These are phyloP conservation scores for Bombylius major DNA, from an alignment of 2,888 invertebrate genomes.

Conservation along the genomic window DNA sequence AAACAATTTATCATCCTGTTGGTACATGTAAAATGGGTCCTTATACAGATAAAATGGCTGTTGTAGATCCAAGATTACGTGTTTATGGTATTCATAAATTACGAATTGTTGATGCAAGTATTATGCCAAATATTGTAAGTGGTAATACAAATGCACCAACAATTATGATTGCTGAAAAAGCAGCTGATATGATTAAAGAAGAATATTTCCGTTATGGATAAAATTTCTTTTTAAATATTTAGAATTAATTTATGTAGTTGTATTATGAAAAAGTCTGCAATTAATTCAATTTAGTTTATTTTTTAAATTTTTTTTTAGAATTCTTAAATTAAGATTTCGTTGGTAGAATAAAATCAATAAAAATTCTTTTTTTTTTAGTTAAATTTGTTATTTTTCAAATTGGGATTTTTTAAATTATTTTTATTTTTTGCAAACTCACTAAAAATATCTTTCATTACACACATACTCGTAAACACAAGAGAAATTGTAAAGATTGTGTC, in stretches of 20 bases:
- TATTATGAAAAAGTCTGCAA: not conserved
- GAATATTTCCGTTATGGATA: constrained; percentile 40
- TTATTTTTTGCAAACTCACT: too few relatives aligned
- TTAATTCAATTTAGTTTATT: not conserved
- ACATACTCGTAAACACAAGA: too few relatives aligned
- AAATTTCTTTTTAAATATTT: constrained; percentile 7
- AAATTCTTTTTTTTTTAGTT: too few relatives aligned
- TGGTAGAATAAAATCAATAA: too few relatives aligned
- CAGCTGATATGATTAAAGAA: constrained; percentile 67
- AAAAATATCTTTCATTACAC: too few relatives aligned
- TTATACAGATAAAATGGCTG: constrained; percentile 42
- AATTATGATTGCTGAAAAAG: constrained; percentile 76
- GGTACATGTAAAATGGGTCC: constrained; percentile 77
- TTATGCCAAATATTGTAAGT: constrained; percentile 67
- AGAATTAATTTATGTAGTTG: not conserved
- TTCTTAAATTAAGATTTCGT: too few relatives aligned
- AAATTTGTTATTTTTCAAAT: too few relatives aligned
- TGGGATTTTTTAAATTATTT: too few relatives aligned
- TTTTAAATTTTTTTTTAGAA: not conserved
- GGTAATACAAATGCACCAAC: constrained; percentile 75
- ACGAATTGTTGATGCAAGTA: constrained; percentile 67
- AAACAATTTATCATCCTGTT: constrained; percentile 71
- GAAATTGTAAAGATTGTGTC: too few relatives aligned
- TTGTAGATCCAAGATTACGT: constrained; percentile 56
- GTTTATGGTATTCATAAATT: constrained; percentile 55